Evolutionary conservation across 2,797 vertebrate genomes (phyloP), one percentile per base, ranked within the genome.

Genomic region (Heterohyrax brucei): DNA sequence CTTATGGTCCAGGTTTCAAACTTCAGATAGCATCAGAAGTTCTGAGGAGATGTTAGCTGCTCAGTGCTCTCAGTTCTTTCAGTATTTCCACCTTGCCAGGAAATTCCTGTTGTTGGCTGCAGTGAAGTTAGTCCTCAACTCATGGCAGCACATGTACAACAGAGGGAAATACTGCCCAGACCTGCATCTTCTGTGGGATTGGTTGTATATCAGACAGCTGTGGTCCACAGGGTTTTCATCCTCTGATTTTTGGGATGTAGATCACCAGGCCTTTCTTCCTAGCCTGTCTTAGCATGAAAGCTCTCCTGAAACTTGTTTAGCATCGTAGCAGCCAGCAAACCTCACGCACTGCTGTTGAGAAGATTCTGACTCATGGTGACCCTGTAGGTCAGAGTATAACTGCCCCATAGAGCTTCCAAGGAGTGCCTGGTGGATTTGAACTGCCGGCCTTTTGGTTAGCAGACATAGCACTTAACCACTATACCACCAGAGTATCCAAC

Each of bases 1-100:
- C 33, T 26, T 89, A 44, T 14, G 2, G 64, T 64, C 9, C 66
- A 84, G 39, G 64, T 85, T 94, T 97, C 85, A 66, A 87, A 76
- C 72, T 91, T 72, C 78, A 73, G 50, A 72, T 87, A 33, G 50
- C 50, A 73, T 75, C 84, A 53, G 39, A 88, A 78, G 33, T 82
- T 93, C 73, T 81, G n/a, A 24, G 61, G 81, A 72, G 66, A 77
- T 33, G 5, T 66, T 73, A 94, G 46, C 56, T 59, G 4, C 64
- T 48, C 8, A n/a, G 44, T 66, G 56, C 39, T 72, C 33, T 70
- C 73, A 50, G 44, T 30, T 1, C 46, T 81, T 89, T 89, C 24
- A 21, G 0, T 84, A 33, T 86, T 93, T 87, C 75, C 24, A 26
- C 64, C 46, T 85, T 83, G 59, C 44, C 28, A 48, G 61, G 28